phyloP scores from a whole-genome alignment of 2,113 vertebrate species.

The Platichthys stellatus region DNA sequence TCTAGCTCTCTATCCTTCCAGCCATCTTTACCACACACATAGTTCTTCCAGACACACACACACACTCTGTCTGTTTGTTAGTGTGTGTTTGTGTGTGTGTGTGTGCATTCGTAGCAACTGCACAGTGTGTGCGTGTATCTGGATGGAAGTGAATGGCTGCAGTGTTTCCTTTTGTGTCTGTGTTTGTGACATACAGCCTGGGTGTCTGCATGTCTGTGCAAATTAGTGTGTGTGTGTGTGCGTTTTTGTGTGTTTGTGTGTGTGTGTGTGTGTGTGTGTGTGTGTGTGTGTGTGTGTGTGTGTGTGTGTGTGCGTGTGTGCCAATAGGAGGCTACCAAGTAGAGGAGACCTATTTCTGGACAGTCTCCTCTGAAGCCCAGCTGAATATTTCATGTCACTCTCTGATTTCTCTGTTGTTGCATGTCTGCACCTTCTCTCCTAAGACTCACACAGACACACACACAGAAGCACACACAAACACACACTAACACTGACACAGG shows the following conservation, averaged over 20 bases:
- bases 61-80: not conserved
- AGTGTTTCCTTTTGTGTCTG: not conserved
- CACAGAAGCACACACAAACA: not conserved
- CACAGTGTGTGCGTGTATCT: not conserved
- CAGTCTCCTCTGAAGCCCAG: slow-evolving; percentile 67
- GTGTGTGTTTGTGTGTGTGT: slow-evolving; percentile 10
- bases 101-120: not conserved
- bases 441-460: slow-evolving; percentile 31
- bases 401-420: slow-evolving; percentile 72
- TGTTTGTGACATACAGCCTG: not conserved
- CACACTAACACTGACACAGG: not conserved
- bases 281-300: slow-evolving; percentile 28
- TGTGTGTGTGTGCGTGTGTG: slow-evolving; percentile 32
- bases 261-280: slow-evolving; percentile 8
- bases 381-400: slow-evolving; percentile 80
- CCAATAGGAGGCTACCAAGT: slow-evolving; percentile 29
- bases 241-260: slow-evolving; percentile 19
- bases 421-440: slow-evolving; percentile 36
- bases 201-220: slow-evolving; percentile 10
- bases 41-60: no score
- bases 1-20: not conserved
- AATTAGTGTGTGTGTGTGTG: slow-evolving; percentile 15
- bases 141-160: not conserved
- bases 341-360: slow-evolving; percentile 77
- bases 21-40: no score